These are phyloP conservation scores for Adelphocoris suturalis DNA, from an alignment of 2,888 invertebrate species.

Conservation along the genomic window DNA sequence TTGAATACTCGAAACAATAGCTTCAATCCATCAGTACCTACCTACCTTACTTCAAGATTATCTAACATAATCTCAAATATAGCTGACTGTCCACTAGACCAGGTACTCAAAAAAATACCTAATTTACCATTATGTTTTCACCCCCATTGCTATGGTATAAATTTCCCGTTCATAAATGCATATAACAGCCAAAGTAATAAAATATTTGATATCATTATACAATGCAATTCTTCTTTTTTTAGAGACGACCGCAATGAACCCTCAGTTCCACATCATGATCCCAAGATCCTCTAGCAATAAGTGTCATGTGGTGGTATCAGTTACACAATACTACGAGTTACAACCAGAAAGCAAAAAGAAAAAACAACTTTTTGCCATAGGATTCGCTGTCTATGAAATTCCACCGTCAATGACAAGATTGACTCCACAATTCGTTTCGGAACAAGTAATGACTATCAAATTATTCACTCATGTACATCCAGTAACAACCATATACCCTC, in stretches of 20 bases:
- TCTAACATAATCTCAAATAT: background rate
- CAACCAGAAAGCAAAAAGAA: slow-evolving; percentile 80
- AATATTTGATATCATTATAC: too few species aligned
- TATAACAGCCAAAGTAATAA: too few species aligned
- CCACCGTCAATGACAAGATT: slow-evolving; percentile 83
- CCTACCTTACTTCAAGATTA: too few species aligned
- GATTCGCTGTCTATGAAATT: slow-evolving; percentile 86
- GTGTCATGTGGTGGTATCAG: slow-evolving; percentile 87
- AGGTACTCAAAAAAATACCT: too few species aligned
- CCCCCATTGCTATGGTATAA: too few species aligned
- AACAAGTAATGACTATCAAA: slow-evolving; percentile 79
- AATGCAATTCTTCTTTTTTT: slow-evolving; percentile 74
- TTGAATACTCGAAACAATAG: too few species aligned
- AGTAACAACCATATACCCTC: too few species aligned
- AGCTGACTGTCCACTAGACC: too few species aligned
- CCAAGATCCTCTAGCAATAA: slow-evolving; percentile 83
- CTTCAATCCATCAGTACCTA: too few species aligned
- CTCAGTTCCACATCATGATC: slow-evolving; percentile 85
- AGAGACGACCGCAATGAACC: slow-evolving; percentile 86
- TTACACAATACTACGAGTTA: slow-evolving; percentile 84
- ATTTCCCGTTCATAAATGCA: too few species aligned
- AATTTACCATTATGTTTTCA: too few species aligned
- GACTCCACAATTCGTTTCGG: slow-evolving; percentile 82
- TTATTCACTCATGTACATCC: too few species aligned
- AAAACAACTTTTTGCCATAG: slow-evolving; percentile 82